These are phyloP conservation scores for Lochmaea capreae DNA, from an alignment of 2,888 invertebrate genomes.

Conservation along the genomic window DNA sequence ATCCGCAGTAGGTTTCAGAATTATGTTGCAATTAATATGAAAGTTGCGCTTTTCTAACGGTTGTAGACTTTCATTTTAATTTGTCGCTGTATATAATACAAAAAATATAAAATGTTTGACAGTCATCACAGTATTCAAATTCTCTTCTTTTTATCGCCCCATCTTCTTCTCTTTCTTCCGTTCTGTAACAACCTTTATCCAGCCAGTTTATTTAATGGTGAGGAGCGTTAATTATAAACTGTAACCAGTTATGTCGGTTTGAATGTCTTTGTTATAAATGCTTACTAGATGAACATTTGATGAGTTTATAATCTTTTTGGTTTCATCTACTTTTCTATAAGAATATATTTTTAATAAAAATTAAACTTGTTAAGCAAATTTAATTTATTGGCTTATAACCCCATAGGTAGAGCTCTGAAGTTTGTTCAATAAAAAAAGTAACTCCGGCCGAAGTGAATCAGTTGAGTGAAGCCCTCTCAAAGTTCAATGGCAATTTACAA, in stretches of 20 bases:
- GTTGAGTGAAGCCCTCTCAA: constrained; percentile 52
- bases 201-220: too few relatives aligned
- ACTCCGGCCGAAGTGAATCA: constrained; percentile 53
- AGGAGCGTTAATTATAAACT: too few relatives aligned
- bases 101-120: too few relatives aligned
- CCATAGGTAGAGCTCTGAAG: constrained; percentile 19
- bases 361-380: neutral
- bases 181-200: too few relatives aligned
- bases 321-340: neutral
- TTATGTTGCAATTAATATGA: neutral
- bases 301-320: neutral
- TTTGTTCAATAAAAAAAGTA: constrained; percentile 53
- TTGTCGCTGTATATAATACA: too few relatives aligned
- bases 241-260: neutral
- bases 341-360: neutral
- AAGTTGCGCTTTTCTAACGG: neutral
- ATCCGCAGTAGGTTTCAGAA: constrained; percentile 2
- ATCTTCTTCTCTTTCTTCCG: too few relatives aligned
- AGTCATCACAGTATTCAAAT: too few relatives aligned
- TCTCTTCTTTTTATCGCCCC: too few relatives aligned
- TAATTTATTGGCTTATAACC: constrained; percentile 1
- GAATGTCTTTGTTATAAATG: neutral
- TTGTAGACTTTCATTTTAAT: too few relatives aligned
- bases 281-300: neutral
- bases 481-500: constrained; percentile 58